Conservation (phyloP, 2,888 invertebrate genomes). For the Cyclophora albipunctata region DNA sequence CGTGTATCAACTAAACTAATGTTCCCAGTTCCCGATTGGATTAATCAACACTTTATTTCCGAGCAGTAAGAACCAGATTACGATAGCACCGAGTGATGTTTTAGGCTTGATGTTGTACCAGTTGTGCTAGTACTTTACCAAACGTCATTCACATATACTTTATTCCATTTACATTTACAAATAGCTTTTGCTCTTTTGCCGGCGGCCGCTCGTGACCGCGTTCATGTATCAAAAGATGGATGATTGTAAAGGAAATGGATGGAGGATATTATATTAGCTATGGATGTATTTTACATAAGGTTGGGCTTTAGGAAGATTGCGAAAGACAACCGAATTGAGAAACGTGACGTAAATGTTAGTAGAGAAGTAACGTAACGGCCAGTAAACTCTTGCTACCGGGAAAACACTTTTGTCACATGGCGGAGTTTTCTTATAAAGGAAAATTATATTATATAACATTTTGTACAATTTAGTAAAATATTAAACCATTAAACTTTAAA, state of each 20-base stretch:
- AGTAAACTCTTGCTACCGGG: no score
- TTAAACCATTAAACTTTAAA: no score
- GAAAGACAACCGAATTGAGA: neutral
- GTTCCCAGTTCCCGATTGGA: neutral
- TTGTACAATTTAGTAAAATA: no score
- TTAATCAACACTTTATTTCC: neutral
- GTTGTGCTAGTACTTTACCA: neutral
- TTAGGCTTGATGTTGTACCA: no score
- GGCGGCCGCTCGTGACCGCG: conserved; percentile 10
- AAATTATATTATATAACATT: no score
- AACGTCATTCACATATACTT: conserved; percentile 9
- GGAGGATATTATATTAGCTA: conserved; percentile 5
- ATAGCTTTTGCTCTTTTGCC: conserved; percentile 10
- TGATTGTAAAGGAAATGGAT: conserved; percentile 7
- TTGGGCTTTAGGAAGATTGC: neutral
- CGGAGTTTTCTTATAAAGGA: no score
- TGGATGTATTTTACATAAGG: neutral
- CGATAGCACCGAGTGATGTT: neutral
- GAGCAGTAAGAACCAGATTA: no score
- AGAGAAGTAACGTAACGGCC: no score
- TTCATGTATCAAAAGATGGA: conserved; percentile 9
- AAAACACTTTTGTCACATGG: no score
- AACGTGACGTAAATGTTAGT: no score
- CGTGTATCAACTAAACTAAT: conserved; percentile 7
- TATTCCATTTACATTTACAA: conserved; percentile 10